These are phyloP conservation scores for Brachionus paranguensis DNA, from an alignment of 1,140 invertebrate species.

Conservation along the genomic window DNA sequence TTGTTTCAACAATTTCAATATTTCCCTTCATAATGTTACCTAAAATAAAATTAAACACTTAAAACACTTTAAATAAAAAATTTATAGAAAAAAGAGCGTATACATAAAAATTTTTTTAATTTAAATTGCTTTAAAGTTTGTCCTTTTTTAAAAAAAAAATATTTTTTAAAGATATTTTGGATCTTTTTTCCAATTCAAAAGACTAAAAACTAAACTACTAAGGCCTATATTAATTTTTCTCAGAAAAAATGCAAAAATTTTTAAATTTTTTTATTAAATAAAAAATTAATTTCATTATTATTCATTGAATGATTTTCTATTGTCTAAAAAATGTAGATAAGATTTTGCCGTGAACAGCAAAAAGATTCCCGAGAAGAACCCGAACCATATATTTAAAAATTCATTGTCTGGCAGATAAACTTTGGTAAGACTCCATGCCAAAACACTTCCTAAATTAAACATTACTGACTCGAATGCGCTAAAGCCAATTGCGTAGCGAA, in stretches of 20 bases:
- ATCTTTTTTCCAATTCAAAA: too few relatives aligned
- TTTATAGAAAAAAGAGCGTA: too few relatives aligned
- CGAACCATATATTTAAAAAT: neutral
- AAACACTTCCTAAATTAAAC: slow-evolving; percentile 22
- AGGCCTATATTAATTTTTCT: neutral
- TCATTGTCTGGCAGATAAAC: slow-evolving; percentile 8
- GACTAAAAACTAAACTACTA: too few relatives aligned
- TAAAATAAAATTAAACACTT: neutral
- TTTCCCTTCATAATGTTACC: neutral
- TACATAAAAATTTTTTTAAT: too few relatives aligned
- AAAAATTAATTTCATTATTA: neutral
- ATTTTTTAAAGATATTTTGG: too few relatives aligned
- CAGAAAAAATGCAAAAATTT: neutral
- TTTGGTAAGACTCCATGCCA: neutral
- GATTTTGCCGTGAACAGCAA: neutral
- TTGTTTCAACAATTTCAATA: neutral
- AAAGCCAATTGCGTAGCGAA: neutral
- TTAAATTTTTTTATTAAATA: neutral
- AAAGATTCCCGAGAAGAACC: neutral
- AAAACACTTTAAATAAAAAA: too few relatives aligned
- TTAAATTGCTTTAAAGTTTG: neutral
- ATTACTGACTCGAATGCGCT: neutral
- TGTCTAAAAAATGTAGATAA: neutral
- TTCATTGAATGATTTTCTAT: neutral
- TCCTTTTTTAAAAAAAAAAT: neutral